Base-by-base conservation (phyloP, 2,113 vertebrate species). In the Nothobranchius furzeri region DNA sequence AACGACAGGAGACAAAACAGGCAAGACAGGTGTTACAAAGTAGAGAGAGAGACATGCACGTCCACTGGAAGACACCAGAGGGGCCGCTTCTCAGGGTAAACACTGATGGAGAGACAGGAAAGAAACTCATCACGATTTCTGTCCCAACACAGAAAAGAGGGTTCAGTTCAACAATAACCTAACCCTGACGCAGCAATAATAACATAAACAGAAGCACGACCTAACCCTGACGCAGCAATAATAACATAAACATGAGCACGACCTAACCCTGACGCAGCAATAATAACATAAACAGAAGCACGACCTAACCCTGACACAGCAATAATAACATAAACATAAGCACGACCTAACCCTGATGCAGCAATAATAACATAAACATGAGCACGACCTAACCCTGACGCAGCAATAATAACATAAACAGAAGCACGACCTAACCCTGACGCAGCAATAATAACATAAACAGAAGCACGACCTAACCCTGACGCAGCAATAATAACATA, bases 1-100 rank as follows among this genome's bases (percentile, higher is more conserved):
- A 55, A 90, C 91, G 89, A 95, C 90, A 92, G 95, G 92, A 93
- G 93, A 94, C 91, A 95, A 89, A 90, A 89, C 77, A 86, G 81
- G 79, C 85, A 81, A 90, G 78, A 90, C 88, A 87, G 73, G 82
- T 20, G 48, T 91, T 90, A 90, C 86, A 87, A 72, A 85, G 71
- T 67, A 57, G 25, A 85, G 70, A 88, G 70, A 88, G 70, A 87
- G 73, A 76, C 86, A 85, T 90, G 90, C 88, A 14, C 60, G 63
- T 65, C 82, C 76, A 81, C 78, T 17, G 60, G 8, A 76, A 53
- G 75, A 82, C 61, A 55, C 60, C 6, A 40, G 17, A 36, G 20
- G 42, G 30, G 61, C 68, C 47, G 54, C 78, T 70, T 79, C 73
- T 82, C 66, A 59, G 49, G 74, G 81, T 45, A 66, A 59, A 73